These are phyloP conservation scores for Lutjanus erythropterus DNA, from an alignment of 2,113 vertebrate species.

Conservation along the genomic window DNA sequence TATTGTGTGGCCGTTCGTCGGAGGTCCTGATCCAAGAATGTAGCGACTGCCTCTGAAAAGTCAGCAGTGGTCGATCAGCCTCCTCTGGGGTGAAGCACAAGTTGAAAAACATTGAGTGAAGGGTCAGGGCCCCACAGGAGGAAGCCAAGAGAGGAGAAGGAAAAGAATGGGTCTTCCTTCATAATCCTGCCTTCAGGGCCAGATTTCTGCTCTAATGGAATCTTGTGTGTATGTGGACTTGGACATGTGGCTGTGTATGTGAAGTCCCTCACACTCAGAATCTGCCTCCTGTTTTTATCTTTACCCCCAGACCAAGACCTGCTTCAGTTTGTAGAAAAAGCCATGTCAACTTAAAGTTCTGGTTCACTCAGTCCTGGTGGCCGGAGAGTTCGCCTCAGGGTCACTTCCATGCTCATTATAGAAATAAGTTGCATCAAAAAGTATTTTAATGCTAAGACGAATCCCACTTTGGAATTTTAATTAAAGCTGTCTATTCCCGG, in stretches of 20 bases:
- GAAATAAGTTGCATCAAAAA: constrained; percentile 9
- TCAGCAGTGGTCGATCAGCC: neutral
- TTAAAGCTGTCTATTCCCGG: neutral
- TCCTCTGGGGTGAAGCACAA: constrained; percentile 15
- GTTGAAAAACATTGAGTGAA: constrained; percentile 25
- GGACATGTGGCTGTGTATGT: neutral
- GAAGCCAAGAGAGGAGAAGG: constrained; percentile 6
- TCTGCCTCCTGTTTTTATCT: neutral
- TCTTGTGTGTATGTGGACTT: neutral
- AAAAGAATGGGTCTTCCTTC: neutral
- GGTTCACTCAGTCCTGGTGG: neutral
- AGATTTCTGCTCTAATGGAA: constrained; percentile 32
- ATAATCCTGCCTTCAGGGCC: constrained; percentile 24
- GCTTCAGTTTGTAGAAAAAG: neutral
- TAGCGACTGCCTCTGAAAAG: constrained; percentile 24
- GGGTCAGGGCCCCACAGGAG: constrained; percentile 1
- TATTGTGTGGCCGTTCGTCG: constrained; percentile 5
- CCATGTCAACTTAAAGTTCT: no score
- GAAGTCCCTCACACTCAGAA: neutral
- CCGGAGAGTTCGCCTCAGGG: neutral
- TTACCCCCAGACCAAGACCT: neutral
- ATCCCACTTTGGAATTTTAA: constrained; percentile 17
- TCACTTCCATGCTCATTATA: constrained; percentile 8
- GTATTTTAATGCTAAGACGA: neutral
- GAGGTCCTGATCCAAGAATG: constrained; percentile 33